phyloP scores from a whole-genome alignment of 2,888 invertebrate genomes.

The Lumbricus terrestris region DNA sequence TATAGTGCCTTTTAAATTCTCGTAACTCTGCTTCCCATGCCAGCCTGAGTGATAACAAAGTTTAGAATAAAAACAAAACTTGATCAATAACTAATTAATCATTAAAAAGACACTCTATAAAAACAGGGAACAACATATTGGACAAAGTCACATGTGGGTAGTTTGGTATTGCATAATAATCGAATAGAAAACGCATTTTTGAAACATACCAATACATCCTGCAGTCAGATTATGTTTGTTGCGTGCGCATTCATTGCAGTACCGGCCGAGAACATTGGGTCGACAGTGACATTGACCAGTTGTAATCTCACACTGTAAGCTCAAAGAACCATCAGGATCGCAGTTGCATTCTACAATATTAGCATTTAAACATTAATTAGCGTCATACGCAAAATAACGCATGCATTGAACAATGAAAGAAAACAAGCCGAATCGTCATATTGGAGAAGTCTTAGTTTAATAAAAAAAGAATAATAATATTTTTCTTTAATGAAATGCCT shows the following conservation, averaged over 20 bases:
- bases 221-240: slow-evolving; percentile 88
- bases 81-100: no score
- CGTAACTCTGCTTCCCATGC: no score
- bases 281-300: slow-evolving; percentile 66
- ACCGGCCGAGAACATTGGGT: slow-evolving; percentile 78
- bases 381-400: not conserved
- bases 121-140: no score
- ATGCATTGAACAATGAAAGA: not conserved
- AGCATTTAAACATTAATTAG: slow-evolving; percentile 21
- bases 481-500: no score
- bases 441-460: no score
- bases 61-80: no score
- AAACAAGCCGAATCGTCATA: not conserved
- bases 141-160: no score
- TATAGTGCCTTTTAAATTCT: no score
- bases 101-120: no score
- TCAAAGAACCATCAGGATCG: slow-evolving; percentile 74
- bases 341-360: slow-evolving; percentile 78
- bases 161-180: not conserved
- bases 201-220: slow-evolving; percentile 64
- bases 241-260: slow-evolving; percentile 92
- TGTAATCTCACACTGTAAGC: slow-evolving; percentile 78
- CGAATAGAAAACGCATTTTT: not conserved
- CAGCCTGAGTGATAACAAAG: no score
- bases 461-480: no score